Evolutionary conservation across 2,888 invertebrate genomes (phyloP), one percentile per base, ranked within the genome.

Genomic region (Lacanobia wlatinum): DNA sequence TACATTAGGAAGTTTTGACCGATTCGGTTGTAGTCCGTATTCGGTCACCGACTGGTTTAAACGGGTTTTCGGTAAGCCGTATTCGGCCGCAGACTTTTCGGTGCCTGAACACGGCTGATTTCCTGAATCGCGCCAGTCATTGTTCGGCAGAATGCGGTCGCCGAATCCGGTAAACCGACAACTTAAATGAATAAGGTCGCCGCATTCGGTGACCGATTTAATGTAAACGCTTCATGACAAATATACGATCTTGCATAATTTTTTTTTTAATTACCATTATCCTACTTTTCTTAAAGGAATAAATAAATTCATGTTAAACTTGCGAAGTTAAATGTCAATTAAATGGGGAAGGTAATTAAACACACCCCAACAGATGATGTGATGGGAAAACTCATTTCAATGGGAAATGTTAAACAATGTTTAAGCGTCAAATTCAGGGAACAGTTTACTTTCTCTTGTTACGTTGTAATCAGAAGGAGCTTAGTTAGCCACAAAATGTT

Each of bases 401-500:
- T 34, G 12, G 34, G 12, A 38, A 77, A 71, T 40, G 38, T 40
- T 21, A 8, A 73, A 68, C 50, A 48, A 12, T 72, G 23, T 58
- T 73, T 52, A 12, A 43, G 23, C 23, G 16, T 50, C 40, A 56
- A 43, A 43, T 67, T 50, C 16, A 28, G 14, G 38, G 9, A 52
- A 14, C 40, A 9, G 56, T 56, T 46, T 76, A 14, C 40, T 48
- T 53, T 28, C 50, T 23, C 59, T 72, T 40, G 21, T 52, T 52
- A 21, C 10, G 18, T 64, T 58, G 23, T 56, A 56, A 59, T 40
- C 40, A 21, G 34, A 7, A 58, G 6, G 12, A 53, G 66, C n/a
- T 73, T 52, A 73, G 28, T 62, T 46, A 43, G 21, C 61, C 68
- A 23, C 48, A 73, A 64, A 84, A 64, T 70, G 56, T 21, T 70